Base-by-base conservation (phyloP, 1,140 invertebrate species). In the Anoplolepis gracilipes region DNA sequence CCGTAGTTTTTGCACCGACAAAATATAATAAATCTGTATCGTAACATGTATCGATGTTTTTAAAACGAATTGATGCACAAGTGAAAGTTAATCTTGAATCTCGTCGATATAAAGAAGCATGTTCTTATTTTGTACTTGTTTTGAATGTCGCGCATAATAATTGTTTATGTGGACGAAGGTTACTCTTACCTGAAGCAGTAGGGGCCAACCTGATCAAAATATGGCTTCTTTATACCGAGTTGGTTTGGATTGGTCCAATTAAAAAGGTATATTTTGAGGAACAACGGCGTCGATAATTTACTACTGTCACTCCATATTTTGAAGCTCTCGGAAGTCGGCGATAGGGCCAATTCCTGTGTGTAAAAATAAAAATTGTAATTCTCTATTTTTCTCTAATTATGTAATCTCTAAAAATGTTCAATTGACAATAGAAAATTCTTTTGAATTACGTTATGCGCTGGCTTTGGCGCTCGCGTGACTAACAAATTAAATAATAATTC, bases 151-250 rank as follows among this genome's bases (percentile, higher is more conserved):
- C 30, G n/a, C 1, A 13, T 2, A 25, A 28, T 78, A 30, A 77
- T 69, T 16, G 10, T 42, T 53, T 22, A 46, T 73, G 11, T 5
- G 0, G 19, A 0, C 46, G 19, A 72, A 72, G 16, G 3, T 78
- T 69, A 88, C 93, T 49, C 46, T 92, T 90, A 96, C 96, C 87
- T 93, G 85, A 96, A 96, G 33, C 96, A 95, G 91, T 98, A 98
- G 0, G 98, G 98, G 76, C 97, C 97, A 10, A 96, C 36, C 92
- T 97, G 94, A 46, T 94, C 92, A 42, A 97, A 95, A 42, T 92
- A 93, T 19, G 96, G 96, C 85, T 96, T 96, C 3, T 92, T 93
- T 10, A 79, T 59, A 5, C 25, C 85, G 0, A 96, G 64, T 13
- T 95, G 92, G 10, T 95, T 88, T 0, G 95, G 95, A 93, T 96